Evolutionary conservation across 2,113 vertebrate genomes (phyloP), one percentile per base, ranked within the genome.

Genomic region (Geococcyx californianus): DNA sequence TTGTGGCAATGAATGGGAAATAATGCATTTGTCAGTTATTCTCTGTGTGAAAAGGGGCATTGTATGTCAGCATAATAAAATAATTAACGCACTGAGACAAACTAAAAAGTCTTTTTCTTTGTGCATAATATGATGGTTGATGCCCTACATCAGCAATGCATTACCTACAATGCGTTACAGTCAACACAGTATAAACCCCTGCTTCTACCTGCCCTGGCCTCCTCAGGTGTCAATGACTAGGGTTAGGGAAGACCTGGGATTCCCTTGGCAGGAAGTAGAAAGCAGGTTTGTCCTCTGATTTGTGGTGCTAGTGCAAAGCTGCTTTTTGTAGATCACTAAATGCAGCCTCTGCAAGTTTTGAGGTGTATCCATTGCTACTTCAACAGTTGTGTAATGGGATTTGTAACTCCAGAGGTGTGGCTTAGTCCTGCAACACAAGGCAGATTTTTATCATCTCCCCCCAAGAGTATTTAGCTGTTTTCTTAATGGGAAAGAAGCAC

Each of bases 21-120:
- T 88, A 63, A 84, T 31, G 24, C 60, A 10, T 96, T 96, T 96
- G 87, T 93, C 64, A 42, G 28, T 93, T 94, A 83, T 95, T 90
- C 62, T 49, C 47, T 74, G 69, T 24, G 25, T 92, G 80, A 95
- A 95, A 96, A 86, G 72, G 29, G 16, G 34, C 73, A 69, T 93
- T 97, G 93, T 96, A 11, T 67, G 84, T 73, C 75, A 67, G 83
- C 36, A 28, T 73, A 66, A 88, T 90, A 93, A 94, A 95, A 91
- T 87, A 93, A 91, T 83, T 75, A 92, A 52, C 31, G 52, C 72
- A 15, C 73, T 25, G 79, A 68, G 69, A 94, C 76, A 81, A 44
- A 55, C 72, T 64, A 36, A 85, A 77, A 38, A 31, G 56, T 75
- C 60, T 55, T 92, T 75, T 79, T 91, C 78, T 85, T n/a, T 60